These are phyloP conservation scores for Tricholaema leucomelas DNA, from an alignment of 2,113 vertebrate genomes.

Conservation along the genomic window DNA sequence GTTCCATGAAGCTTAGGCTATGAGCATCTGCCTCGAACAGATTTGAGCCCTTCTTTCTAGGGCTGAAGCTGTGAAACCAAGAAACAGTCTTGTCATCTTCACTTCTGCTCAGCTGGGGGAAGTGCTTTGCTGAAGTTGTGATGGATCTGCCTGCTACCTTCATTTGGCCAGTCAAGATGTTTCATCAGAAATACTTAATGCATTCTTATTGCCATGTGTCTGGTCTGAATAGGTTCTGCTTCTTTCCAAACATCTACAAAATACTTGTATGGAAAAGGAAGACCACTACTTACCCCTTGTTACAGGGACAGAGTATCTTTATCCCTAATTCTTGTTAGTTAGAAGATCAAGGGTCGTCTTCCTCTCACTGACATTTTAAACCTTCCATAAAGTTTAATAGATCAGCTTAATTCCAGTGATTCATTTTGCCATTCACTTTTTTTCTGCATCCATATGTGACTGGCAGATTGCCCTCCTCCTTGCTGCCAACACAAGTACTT, in stretches of 20 bases:
- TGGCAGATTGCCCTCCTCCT: not conserved
- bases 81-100: not conserved
- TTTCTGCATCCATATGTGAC: not conserved
- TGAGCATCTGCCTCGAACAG: not conserved
- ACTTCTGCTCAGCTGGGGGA: accelerated
- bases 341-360: not conserved
- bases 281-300: not conserved
- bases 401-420: not conserved
- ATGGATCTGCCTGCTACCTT: not conserved
- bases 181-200: not conserved
- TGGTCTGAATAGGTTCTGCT: not conserved
- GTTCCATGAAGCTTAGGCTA: not conserved
- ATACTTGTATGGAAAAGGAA: not conserved
- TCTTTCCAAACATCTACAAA: not conserved
- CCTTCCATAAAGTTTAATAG: not conserved
- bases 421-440: not conserved
- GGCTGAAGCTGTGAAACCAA: not conserved
- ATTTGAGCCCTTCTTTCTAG: not conserved
- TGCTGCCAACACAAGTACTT: not conserved
- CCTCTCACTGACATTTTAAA: not conserved
- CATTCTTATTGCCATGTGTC: not conserved
- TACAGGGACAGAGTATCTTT: not conserved
- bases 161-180: not conserved
- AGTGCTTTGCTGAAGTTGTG: not conserved
- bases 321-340: not conserved